Evolutionary conservation across 2,888 invertebrate genomes (phyloP).

Genomic region (Argynnis bischoffii): DNA sequence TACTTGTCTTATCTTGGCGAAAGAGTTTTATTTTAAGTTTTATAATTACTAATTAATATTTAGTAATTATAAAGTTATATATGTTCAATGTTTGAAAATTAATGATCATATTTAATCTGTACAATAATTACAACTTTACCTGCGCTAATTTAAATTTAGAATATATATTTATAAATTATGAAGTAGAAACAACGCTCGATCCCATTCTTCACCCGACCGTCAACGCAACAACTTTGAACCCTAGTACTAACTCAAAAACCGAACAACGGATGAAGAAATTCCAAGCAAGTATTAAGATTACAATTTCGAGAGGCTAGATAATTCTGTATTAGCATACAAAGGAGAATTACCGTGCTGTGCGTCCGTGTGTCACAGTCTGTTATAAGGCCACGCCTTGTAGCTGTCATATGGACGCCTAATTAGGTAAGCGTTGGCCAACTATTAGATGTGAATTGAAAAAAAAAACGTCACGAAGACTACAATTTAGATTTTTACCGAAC

Average conservation of each 20-base stretch:
- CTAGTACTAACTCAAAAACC: constrained; percentile 46
- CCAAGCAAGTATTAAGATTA: constrained; percentile 78
- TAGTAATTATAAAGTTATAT: not conserved
- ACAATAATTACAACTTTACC: not conserved
- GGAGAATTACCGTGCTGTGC: constrained; percentile 77
- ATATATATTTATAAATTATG: too few species aligned
- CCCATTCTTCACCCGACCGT: constrained; percentile 19
- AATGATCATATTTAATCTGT: too few species aligned
- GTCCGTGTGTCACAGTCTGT: constrained; percentile 73
- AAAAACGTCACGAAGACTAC: constrained; percentile 17
- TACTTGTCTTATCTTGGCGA: constrained; percentile 19
- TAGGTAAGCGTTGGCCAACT: constrained; percentile 68
- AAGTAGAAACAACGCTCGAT: constrained; percentile 9
- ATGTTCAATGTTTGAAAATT: not conserved
- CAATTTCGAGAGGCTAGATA: constrained; percentile 81
- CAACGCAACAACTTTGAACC: constrained; percentile 22
- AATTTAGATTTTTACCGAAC: constrained; percentile 5
- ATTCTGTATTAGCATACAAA: constrained; percentile 82
- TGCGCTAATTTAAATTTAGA: constrained; percentile 2
- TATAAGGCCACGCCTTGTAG: constrained; percentile 77
- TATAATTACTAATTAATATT: not conserved
- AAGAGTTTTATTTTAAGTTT: not conserved
- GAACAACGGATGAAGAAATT: constrained; percentile 80
- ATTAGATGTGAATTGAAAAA: constrained; percentile 40
- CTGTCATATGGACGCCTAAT: constrained; percentile 79